Percentiles rank a stretch among this genome's conserved stretches.
Conservation (phyloP, 2,888 invertebrate species). For the Camponotus fellah region DNA sequence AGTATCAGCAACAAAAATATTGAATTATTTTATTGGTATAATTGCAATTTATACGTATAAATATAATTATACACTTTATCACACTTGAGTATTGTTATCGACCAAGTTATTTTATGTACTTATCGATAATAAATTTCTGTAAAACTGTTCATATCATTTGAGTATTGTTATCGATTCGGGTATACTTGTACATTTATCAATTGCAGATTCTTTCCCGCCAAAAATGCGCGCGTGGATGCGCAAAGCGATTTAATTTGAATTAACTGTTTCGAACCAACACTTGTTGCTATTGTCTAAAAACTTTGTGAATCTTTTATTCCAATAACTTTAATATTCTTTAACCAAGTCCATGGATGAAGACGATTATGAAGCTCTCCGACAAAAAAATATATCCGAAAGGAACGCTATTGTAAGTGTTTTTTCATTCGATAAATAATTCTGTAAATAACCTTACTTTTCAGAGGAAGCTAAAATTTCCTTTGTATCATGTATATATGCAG, state of each 20-base stretch:
- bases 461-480: background rate
- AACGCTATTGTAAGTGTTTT: slow-evolving; percentile 79
- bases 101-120: too few species aligned
- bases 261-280: background rate
- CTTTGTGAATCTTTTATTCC: background rate
- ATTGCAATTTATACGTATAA: too few species aligned
- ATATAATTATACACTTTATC: too few species aligned
- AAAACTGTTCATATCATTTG: too few species aligned
- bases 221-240: background rate
- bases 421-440: background rate
- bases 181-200: too few species aligned
- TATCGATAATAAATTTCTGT: background rate
- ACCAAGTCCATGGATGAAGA: slow-evolving; percentile 63
- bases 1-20: too few species aligned
- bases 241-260: background rate
- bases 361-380: slow-evolving; percentile 79
- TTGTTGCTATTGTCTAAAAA: background rate
- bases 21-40: too few species aligned
- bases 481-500: background rate
- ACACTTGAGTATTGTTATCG: too few species aligned
- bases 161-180: too few species aligned
- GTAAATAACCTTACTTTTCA: slow-evolving; percentile 37
- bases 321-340: background rate
- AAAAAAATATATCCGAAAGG: slow-evolving; percentile 81
- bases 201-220: background rate